Conservation (phyloP, 2,888 invertebrate genomes). For the Oxytorus armatus region DNA sequence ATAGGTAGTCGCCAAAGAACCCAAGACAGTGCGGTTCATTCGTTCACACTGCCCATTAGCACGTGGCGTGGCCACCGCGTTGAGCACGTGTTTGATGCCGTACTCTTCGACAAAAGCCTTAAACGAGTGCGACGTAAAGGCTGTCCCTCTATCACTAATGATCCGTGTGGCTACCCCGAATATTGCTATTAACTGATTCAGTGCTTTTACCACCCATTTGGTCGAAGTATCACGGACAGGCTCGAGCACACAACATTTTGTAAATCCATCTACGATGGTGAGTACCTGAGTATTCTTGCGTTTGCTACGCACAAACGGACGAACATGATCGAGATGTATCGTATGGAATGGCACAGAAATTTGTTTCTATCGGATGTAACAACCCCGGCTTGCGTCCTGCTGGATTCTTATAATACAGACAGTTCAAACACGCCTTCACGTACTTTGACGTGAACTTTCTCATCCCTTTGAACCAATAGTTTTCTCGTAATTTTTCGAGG, state of each 20-base stretch:
- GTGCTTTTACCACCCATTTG: constrained; percentile 71
- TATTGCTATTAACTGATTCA: constrained; percentile 72
- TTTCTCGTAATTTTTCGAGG: constrained; percentile 72
- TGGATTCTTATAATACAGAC: constrained; percentile 73
- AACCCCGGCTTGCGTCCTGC: constrained; percentile 74
- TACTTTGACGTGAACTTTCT: constrained; percentile 78
- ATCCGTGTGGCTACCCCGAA: constrained; percentile 75
- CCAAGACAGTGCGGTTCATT: constrained; percentile 76
- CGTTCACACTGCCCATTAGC: constrained; percentile 80
- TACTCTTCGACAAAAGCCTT: constrained; percentile 75
- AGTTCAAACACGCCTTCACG: constrained; percentile 69
- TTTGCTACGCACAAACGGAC: constrained; percentile 78
- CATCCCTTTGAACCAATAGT: constrained; percentile 80
- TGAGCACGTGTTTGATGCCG: constrained; percentile 74
- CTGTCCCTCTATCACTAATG: constrained; percentile 79
- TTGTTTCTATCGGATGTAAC: constrained; percentile 81
- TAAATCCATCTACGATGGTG: constrained; percentile 79
- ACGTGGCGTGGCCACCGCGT: constrained; percentile 76
- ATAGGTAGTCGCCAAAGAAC: constrained; percentile 70
- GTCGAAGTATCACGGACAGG: constrained; percentile 75
- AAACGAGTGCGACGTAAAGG: constrained; percentile 79
- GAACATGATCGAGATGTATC: constrained; percentile 82
- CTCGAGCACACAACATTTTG: constrained; percentile 78
- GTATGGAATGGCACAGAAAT: constrained; percentile 79
- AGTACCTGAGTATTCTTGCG: constrained; percentile 77